Conservation (phyloP, 2,888 invertebrate genomes). For the Elysia crispata region DNA sequence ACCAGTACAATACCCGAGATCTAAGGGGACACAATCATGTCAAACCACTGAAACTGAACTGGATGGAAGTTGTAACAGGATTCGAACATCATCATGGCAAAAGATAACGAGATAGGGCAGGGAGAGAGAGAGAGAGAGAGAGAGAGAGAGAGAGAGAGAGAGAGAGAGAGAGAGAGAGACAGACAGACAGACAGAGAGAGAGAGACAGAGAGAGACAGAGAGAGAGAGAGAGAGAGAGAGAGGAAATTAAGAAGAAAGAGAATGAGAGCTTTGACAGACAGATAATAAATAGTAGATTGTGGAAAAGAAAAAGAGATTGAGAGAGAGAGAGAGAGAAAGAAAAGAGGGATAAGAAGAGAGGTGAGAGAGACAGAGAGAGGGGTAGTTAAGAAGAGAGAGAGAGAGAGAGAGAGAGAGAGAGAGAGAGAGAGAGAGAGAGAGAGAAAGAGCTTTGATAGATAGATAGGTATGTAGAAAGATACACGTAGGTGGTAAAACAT, state of each 20-base stretch:
- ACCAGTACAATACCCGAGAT: too few species aligned
- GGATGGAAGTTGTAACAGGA: too few species aligned
- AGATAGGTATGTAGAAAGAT: background rate
- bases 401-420: background rate
- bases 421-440: background rate
- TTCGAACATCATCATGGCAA: too few species aligned
- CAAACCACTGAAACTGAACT: too few species aligned
- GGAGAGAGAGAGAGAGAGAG: background rate
- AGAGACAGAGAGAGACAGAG: background rate
- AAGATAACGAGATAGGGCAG: too few species aligned
- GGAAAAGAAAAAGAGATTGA: background rate
- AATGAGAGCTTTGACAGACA: too few species aligned
- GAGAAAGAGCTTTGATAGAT: background rate
- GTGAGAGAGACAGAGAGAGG: too few species aligned
- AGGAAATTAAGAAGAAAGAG: too few species aligned
- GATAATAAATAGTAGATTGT: too few species aligned
- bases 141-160: background rate
- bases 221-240: background rate
- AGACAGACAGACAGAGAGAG: background rate
- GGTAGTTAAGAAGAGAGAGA: background rate
- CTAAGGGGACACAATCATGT: too few species aligned
- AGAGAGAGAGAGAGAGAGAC: background rate
- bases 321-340: background rate
- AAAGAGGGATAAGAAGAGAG: too few species aligned
- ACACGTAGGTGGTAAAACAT: too few species aligned